phyloP scores from a whole-genome alignment of 2,888 invertebrate species.

The Hypselothyrea guttata region DNA sequence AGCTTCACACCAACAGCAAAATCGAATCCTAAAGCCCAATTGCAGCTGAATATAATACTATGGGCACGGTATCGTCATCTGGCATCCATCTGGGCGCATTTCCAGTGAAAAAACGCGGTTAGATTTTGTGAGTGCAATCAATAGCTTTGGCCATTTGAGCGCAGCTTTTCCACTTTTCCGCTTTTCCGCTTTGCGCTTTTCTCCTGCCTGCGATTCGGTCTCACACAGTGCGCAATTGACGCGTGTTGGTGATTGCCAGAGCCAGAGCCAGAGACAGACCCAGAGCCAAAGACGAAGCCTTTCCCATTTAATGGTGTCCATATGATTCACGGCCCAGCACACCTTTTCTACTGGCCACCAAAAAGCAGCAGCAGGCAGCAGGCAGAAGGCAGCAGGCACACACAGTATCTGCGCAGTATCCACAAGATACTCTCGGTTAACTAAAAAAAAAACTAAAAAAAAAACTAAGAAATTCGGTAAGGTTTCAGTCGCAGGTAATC shows the following conservation, averaged over 20 bases:
- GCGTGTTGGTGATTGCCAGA: constrained; percentile 73
- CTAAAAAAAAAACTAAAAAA: too few species aligned
- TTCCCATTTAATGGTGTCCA: constrained; percentile 78
- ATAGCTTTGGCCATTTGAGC: constrained; percentile 24
- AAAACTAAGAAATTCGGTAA: too few species aligned
- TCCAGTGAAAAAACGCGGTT: constrained; percentile 57
- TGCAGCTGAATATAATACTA: constrained; percentile 13
- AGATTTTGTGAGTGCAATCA: constrained; percentile 51
- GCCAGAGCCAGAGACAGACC: constrained; percentile 40
- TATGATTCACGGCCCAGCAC: constrained; percentile 76
- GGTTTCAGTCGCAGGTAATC: too few species aligned
- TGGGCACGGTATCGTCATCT: constrained; percentile 19
- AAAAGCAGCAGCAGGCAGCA: constrained; percentile 14
- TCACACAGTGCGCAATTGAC: constrained; percentile 76
- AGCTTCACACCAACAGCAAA: constrained; percentile 55
- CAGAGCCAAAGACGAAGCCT: constrained; percentile 28
- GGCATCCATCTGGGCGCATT: constrained; percentile 43
- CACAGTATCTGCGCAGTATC: constrained; percentile 1
- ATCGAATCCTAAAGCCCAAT: too few species aligned
- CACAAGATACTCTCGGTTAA: constrained; percentile 10
- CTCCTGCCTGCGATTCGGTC: constrained; percentile 48
- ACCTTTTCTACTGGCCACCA: constrained; percentile 43
- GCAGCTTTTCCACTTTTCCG: constrained; percentile 36
- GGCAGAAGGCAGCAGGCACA: constrained; percentile 11
- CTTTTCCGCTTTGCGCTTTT: constrained; percentile 14